phyloP scores from a whole-genome alignment of 2,113 vertebrate species.

The Ammospiza caudacuta region DNA sequence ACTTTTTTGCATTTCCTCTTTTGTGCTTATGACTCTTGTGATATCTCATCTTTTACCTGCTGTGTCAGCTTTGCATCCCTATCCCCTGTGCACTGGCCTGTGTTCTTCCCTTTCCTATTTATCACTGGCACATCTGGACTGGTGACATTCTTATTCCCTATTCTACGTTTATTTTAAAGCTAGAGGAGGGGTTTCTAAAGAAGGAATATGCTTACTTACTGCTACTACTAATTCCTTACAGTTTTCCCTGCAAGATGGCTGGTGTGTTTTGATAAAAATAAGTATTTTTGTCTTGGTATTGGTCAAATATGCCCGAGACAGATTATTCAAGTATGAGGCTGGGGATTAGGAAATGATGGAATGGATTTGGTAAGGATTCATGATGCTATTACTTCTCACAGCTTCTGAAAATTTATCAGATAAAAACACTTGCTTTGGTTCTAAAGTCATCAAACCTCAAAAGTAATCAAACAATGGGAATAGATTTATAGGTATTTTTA shows the following conservation, averaged over 20 bases:
- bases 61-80: not conserved
- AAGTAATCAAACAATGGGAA: not conserved
- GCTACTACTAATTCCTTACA: not conserved
- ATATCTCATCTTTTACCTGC: not conserved
- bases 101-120: not conserved
- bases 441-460: not conserved
- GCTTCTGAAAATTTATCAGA: not conserved
- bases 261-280: not conserved
- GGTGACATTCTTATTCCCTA: not conserved
- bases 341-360: not conserved
- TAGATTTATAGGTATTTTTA: not conserved
- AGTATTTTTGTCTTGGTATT: not conserved
- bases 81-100: not conserved
- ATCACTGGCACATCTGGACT: not conserved
- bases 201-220: not conserved
- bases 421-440: not conserved
- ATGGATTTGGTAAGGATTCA: not conserved
- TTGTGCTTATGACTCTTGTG: not conserved
- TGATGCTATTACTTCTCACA: not conserved
- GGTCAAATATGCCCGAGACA: not conserved
- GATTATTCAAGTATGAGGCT: not conserved
- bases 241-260: not conserved
- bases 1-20: constrained; percentile 1
- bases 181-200: not conserved
- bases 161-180: not conserved